Evolutionary conservation across 2,888 invertebrate species (phyloP), one percentile per base, ranked within the genome.

Genomic region (Scaptomyza reducta): DNA sequence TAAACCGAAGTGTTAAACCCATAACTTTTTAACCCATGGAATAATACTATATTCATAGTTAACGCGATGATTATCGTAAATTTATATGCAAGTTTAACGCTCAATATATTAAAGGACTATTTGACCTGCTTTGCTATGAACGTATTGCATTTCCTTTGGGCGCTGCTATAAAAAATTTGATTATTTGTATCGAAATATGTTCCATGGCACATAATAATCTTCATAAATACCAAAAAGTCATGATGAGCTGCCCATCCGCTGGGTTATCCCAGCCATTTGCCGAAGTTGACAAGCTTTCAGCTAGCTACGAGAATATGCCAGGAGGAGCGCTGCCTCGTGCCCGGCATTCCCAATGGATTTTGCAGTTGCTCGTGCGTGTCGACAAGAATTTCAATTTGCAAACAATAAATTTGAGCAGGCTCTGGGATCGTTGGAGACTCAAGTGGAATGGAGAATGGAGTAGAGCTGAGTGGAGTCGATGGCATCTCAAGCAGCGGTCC

Each of bases 241-340:
- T 74, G 74, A 82, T 79, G 77, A 74, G 79, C 79, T 70, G 71
- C 66, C 73, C 62, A 71, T 54, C 25, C 40, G 54, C 33, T 55
- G 55, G 66, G 70, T 75, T 65, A 80, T 68, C 81, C 70, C 67
- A 65, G 76, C 68, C 58, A 60, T 55, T 31, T 59, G 59, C 47
- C 42, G 38, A 50, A 47, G 61, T 74, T 66, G 70, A 57, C 71
- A 77, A 97, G 93, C 79, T n/a, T 49, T 35, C 22, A 22, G 50
- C 50, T 35, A 18, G 18, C 95, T 94, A 94, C 65, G 97, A 92
- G 38, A 38, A 6, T 90, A 95, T 96, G 74, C 94, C 50, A 27
- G 31, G 44, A 64, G 61, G 50, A 45, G 63, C 46, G 58, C 41
- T 59, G 71, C 66, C 74, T 74, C 63, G 66, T 72, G 85, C 61